phyloP scores from a whole-genome alignment of 92 coral and sea anemone genomes.

The Pocillopora grandis region DNA sequence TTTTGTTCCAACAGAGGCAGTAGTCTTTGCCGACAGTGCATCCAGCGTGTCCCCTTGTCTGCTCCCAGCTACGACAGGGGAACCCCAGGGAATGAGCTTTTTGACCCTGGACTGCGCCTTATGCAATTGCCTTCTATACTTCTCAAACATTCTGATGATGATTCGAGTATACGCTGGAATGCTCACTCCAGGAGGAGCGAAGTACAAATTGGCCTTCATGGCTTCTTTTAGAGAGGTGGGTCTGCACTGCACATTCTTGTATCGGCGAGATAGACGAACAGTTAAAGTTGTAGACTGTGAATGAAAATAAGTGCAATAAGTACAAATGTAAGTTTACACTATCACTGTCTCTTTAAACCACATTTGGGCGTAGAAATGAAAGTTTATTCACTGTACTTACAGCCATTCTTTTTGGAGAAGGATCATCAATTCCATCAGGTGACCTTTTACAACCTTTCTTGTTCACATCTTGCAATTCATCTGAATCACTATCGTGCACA shows the following conservation, averaged over 20 bases:
- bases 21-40: neutral
- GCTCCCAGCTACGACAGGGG: conserved; percentile 26
- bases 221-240: conserved; percentile 32
- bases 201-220: conserved; percentile 29
- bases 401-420: conserved; percentile 29
- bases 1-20: neutral
- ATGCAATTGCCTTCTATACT: conserved; percentile 20
- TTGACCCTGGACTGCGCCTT: conserved; percentile 25
- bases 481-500: conserved; percentile 9
- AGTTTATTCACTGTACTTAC: neutral
- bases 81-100: conserved; percentile 30
- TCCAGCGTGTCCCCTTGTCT: conserved; percentile 29
- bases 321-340: neutral
- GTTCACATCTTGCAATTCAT: conserved; percentile 1
- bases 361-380: neutral
- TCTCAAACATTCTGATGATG: conserved; percentile 41
- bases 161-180: conserved; percentile 11
- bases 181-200: conserved; percentile 39
- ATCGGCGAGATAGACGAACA: conserved; percentile 19
- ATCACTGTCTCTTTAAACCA: neutral
- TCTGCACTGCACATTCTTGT: conserved; percentile 27
- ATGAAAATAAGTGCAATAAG: neutral
- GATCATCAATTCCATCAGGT: conserved; percentile 3
- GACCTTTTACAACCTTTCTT: conserved; percentile 5
- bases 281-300: conserved; percentile 11